phyloP scores from a whole-genome alignment of 2,888 invertebrate species.

The Drosophila neonasuta region DNA sequence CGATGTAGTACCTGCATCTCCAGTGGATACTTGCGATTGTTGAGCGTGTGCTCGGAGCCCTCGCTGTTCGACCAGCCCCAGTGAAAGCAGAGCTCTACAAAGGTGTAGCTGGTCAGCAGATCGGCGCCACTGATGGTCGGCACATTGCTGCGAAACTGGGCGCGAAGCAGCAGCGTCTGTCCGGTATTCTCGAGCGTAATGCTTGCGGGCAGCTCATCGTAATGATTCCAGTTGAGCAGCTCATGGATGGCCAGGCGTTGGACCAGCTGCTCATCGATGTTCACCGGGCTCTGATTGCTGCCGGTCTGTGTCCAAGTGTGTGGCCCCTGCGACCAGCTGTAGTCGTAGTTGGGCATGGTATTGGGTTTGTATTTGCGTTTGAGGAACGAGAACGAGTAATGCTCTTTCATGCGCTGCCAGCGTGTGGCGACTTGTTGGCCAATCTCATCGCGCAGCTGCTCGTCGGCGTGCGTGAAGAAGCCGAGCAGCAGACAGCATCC shows the following conservation, averaged over 20 bases:
- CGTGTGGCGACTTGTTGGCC: conserved; percentile 17
- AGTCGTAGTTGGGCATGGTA: conserved; percentile 18
- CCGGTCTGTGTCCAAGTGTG: conserved; percentile 80
- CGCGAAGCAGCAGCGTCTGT: conserved; percentile 79
- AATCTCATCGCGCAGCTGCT: conserved; percentile 31
- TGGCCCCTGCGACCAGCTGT: conserved; percentile 73
- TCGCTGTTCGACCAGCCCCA: conserved; percentile 85
- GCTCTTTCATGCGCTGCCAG: conserved; percentile 8
- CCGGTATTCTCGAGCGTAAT: conserved; percentile 84
- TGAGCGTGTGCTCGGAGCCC: conserved; percentile 85
- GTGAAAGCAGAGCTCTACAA: conserved; percentile 84
- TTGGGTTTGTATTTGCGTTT: background rate
- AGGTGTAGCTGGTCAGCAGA: conserved; percentile 83
- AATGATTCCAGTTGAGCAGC: conserved; percentile 83
- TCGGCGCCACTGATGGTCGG: conserved; percentile 83
- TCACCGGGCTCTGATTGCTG: conserved; percentile 83
- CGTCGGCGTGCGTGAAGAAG: conserved; percentile 57
- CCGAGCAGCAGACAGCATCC: conserved; percentile 64
- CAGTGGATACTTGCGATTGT: conserved; percentile 83
- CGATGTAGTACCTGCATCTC: conserved; percentile 84
- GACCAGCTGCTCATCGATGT: conserved; percentile 79
- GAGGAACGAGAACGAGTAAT: conserved; percentile 9
- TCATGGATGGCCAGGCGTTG: conserved; percentile 78
- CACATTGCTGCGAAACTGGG: conserved; percentile 73
- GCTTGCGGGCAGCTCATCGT: conserved; percentile 82